Evolutionary conservation across 2,888 invertebrate genomes (phyloP).

Genomic region (Zootermopsis nevadensis): DNA sequence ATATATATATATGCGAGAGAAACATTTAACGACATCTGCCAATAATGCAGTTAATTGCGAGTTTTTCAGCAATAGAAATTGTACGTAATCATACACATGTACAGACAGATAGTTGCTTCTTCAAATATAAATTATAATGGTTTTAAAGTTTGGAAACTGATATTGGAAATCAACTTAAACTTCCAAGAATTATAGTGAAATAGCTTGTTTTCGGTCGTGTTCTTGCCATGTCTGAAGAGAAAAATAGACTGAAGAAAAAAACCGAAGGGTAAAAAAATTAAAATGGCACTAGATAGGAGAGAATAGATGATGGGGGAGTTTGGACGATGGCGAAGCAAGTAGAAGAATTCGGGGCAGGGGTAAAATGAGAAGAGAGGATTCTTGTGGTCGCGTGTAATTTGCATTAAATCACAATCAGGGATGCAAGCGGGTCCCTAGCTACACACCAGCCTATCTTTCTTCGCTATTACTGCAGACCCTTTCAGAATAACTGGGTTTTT

Average conservation of each 20-base stretch:
- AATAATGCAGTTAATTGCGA: too few relatives aligned
- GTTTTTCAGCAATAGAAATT: too few relatives aligned
- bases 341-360: neutral
- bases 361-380: slow-evolving; percentile 30
- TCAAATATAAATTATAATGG: too few relatives aligned
- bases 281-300: slow-evolving; percentile 7
- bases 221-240: slow-evolving; percentile 1
- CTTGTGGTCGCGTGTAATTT: slow-evolving; percentile 46
- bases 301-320: slow-evolving; percentile 8
- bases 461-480: slow-evolving; percentile 24
- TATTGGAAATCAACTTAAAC: neutral
- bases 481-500: slow-evolving; percentile 27
- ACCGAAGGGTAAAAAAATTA: neutral
- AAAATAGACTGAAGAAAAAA: neutral
- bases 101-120: too few relatives aligned
- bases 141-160: too few relatives aligned
- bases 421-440: neutral
- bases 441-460: slow-evolving; percentile 23
- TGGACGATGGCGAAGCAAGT: neutral
- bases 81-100: too few relatives aligned
- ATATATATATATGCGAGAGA: too few relatives aligned
- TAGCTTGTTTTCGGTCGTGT: slow-evolving; percentile 13
- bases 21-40: too few relatives aligned
- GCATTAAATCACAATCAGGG: slow-evolving; percentile 44
- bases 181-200: slow-evolving; percentile 2